These are phyloP conservation scores for Macaca mulatta DNA, from an alignment of 2,113 vertebrate genomes.

Conservation along the genomic window DNA sequence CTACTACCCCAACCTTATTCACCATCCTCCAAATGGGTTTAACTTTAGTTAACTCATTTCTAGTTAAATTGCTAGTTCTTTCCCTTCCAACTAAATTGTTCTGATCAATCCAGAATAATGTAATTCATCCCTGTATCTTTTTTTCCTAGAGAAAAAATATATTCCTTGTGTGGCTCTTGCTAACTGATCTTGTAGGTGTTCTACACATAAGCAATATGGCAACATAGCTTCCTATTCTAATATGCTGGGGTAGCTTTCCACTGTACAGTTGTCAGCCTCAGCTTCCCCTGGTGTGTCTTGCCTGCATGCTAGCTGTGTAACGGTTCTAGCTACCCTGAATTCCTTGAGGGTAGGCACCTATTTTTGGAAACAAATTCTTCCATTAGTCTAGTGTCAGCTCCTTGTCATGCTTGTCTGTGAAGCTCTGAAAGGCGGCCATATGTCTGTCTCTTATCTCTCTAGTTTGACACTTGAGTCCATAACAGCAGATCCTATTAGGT, in stretches of 20 bases:
- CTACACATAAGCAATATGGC: too few relatives aligned
- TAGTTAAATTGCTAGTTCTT: neutral
- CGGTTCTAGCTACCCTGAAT: neutral
- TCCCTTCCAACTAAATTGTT: neutral
- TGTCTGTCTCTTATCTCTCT: too few relatives aligned
- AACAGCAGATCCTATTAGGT: neutral
- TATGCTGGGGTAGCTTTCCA: neutral
- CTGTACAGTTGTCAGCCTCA: too few relatives aligned
- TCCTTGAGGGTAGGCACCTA: neutral
- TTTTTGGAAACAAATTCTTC: neutral
- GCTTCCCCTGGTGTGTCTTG: neutral
- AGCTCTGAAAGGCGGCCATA: too few relatives aligned
- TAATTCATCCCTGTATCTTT: neutral
- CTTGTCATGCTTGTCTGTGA: neutral
- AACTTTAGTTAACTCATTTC: neutral
- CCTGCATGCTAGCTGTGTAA: neutral
- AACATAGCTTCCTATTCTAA: neutral
- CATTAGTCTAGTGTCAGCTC: too few relatives aligned
- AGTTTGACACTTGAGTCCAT: neutral
- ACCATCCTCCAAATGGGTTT: neutral
- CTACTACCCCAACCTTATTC: neutral
- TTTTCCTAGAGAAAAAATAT: neutral
- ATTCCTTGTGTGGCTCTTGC: neutral
- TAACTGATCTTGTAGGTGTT: neutral
- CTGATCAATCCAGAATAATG: neutral